Percentiles rank a stretch among this genome's conserved stretches.
phyloP scores from a whole-genome alignment of 2,888 invertebrate species.

The Mimumesa dahlbomi region DNA sequence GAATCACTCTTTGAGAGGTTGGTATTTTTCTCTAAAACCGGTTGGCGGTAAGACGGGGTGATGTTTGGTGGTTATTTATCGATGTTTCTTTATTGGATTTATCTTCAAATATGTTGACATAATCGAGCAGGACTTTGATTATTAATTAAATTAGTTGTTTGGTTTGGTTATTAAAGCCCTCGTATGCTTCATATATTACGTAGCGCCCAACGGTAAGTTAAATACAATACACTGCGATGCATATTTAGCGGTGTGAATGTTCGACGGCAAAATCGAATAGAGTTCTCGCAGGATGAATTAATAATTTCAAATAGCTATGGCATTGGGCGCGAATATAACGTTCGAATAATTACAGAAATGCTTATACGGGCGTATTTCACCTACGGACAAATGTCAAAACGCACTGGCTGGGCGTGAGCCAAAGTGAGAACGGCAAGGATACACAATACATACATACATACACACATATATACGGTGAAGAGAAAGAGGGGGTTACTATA shows the following conservation, averaged over 20 bases:
- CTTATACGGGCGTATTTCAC: constrained; percentile 55
- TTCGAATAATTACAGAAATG: constrained; percentile 57
- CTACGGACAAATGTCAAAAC: constrained; percentile 60
- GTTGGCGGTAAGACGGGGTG: too few species aligned
- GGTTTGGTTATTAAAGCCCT: too few species aligned
- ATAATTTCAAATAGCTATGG: constrained; percentile 45
- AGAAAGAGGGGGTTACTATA: constrained; percentile 43
- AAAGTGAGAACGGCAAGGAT: constrained; percentile 48
- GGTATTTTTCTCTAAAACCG: too few species aligned
- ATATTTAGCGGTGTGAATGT: not conserved
- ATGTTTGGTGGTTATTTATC: too few species aligned
- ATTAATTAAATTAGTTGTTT: too few species aligned
- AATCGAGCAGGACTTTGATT: too few species aligned
- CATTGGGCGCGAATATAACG: constrained; percentile 39
- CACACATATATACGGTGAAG: constrained; percentile 17
- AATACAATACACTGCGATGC: not conserved
- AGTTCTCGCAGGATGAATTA: constrained; percentile 35
- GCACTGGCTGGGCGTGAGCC: constrained; percentile 48
- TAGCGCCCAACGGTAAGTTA: too few species aligned
- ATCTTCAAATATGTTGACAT: too few species aligned
- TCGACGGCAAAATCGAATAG: constrained; percentile 8
- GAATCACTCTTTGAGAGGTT: too few species aligned
- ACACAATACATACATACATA: too few species aligned
- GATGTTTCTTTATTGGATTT: too few species aligned
- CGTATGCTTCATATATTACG: too few species aligned